A percentile compares a stretch with the other conserved stretches of the same genome.
phyloP scores from a whole-genome alignment of 2,113 vertebrate species.

The Bos taurus region DNA sequence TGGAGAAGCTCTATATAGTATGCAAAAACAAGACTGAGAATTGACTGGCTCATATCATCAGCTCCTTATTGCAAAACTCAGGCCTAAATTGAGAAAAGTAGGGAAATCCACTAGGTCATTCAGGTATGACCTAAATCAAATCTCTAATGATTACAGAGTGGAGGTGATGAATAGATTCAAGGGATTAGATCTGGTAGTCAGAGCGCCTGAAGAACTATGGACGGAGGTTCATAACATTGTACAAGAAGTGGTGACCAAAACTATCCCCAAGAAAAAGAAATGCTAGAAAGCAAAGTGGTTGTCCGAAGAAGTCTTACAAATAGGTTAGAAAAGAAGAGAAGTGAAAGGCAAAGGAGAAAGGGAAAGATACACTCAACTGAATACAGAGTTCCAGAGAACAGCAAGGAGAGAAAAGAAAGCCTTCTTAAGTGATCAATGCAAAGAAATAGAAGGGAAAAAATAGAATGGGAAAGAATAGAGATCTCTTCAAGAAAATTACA shows the following conservation, averaged over 20 bases:
- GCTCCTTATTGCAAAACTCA: not conserved
- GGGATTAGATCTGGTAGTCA: not conserved
- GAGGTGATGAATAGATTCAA: not conserved
- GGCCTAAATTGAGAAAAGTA: not conserved
- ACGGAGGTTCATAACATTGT: not conserved
- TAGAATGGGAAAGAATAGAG: not conserved
- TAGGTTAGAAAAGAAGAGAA: not conserved
- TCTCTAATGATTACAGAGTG: not conserved
- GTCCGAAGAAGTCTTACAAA: not conserved
- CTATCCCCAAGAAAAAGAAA: not conserved
- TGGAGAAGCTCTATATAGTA: not conserved
- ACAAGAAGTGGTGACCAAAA: not conserved
- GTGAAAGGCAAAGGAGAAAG: not conserved
- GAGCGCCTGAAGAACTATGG: not conserved
- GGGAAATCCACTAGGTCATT: not conserved
- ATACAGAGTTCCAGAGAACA: not conserved
- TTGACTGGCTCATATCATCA: not conserved
- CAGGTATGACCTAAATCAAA: not conserved
- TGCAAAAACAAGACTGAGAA: not conserved
- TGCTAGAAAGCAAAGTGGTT: not conserved
- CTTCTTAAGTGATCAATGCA: not conserved
- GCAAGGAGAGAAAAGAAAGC: not conserved
- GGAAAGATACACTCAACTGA: not conserved
- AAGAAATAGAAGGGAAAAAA: not conserved
- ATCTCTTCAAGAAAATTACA: not conserved